A percentile compares a stretch with the other conserved stretches of the same genome.
Conservation (phyloP, 2,888 invertebrate genomes). For the Drosophila rellima region DNA sequence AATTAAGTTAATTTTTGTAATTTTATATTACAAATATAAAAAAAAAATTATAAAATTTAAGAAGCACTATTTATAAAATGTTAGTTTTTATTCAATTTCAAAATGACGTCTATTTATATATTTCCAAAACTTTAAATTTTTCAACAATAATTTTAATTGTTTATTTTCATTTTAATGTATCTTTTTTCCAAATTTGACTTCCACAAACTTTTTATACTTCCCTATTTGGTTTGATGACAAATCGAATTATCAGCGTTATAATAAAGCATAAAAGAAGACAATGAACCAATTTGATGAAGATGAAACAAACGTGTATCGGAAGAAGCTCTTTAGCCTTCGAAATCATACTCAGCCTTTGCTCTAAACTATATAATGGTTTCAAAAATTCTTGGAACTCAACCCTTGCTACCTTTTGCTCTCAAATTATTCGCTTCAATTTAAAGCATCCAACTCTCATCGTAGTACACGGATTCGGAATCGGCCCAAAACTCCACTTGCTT, state of each 20-base stretch:
- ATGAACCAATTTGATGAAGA: constrained; percentile 56
- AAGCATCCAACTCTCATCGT: constrained; percentile 31
- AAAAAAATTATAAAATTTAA: no score
- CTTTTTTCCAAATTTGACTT: no score
- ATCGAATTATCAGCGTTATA: constrained; percentile 50
- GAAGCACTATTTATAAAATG: no score
- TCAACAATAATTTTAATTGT: neutral
- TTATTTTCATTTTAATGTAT: neutral
- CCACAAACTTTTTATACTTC: neutral
- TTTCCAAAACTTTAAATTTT: no score
- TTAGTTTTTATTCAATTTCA: no score
- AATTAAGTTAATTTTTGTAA: no score
- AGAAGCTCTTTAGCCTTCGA: constrained; percentile 24
- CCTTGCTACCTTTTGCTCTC: constrained; percentile 36
- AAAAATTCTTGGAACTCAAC: constrained; percentile 61
- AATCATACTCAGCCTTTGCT: constrained; percentile 41
- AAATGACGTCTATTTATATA: no score
- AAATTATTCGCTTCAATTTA: constrained; percentile 73
- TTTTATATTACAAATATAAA: no score
- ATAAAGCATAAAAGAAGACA: constrained; percentile 35
- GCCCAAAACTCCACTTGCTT: constrained; percentile 44
- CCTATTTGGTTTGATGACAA: constrained; percentile 57
- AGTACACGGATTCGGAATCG: constrained; percentile 23
- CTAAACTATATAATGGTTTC: constrained; percentile 38
- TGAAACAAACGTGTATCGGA: constrained; percentile 28